Percentiles rank a stretch among this genome's conserved stretches.
phyloP scores from a whole-genome alignment of 2,888 invertebrate genomes.

The Lasiommata megera region DNA sequence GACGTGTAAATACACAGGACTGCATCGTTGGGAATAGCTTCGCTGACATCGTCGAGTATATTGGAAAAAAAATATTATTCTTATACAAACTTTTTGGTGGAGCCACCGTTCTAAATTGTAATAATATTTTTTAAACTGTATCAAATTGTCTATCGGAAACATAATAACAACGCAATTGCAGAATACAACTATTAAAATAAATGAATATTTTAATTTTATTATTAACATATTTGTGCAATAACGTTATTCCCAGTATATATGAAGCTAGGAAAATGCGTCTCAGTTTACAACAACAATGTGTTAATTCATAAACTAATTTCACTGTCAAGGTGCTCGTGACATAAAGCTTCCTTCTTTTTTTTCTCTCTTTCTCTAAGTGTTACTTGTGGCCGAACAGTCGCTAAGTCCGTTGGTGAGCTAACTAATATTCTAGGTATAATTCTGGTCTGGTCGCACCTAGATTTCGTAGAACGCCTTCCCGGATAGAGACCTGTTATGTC shows the following conservation, averaged over 20 bases:
- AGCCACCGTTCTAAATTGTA: slow-evolving; percentile 18
- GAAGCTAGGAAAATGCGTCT: slow-evolving; percentile 9
- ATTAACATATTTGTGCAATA: slow-evolving; percentile 28
- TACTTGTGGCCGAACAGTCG: slow-evolving; percentile 67
- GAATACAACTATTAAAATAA: neutral
- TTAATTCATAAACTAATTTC: slow-evolving; percentile 6
- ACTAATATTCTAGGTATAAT: slow-evolving; percentile 41
- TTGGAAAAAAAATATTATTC: slow-evolving; percentile 23
- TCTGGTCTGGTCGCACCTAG: slow-evolving; percentile 49
- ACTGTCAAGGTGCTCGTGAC: slow-evolving; percentile 50
- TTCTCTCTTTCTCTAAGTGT: slow-evolving; percentile 44
- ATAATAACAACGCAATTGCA: slow-evolving; percentile 3
- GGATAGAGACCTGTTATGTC: slow-evolving; percentile 46
- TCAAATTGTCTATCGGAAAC: neutral
- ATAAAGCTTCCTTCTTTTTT: slow-evolving; percentile 50
- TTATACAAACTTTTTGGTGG: slow-evolving; percentile 23
- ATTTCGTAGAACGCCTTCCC: slow-evolving; percentile 42
- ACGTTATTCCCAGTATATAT: slow-evolving; percentile 14
- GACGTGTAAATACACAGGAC: slow-evolving; percentile 73
- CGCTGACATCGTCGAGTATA: slow-evolving; percentile 23
- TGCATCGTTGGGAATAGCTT: slow-evolving; percentile 37
- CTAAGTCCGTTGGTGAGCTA: slow-evolving; percentile 64
- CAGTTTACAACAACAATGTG: slow-evolving; percentile 7
- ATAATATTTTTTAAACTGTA: slow-evolving; percentile 3
- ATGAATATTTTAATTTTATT: slow-evolving; percentile 8